Evolutionary conservation across 1,140 invertebrate species (phyloP), one percentile per base, ranked within the genome.

Genomic region (Listronotus oregonensis): DNA sequence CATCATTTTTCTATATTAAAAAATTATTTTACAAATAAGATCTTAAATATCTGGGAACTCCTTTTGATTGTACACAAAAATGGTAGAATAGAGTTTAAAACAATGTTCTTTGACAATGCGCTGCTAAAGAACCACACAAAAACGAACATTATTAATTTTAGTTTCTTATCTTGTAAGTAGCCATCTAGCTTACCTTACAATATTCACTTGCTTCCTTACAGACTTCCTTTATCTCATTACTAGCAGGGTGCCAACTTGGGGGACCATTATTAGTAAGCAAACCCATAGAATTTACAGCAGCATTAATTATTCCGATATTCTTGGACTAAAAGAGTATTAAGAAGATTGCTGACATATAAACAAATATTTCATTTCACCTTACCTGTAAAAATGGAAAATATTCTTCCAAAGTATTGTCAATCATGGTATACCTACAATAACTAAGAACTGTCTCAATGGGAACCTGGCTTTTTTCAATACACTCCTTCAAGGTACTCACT

Each of bases 231-330:
- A 89, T 83, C 17, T 88, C 78, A 6, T 87, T 78, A 8, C 77
- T 77, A 2, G 91, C 92, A 15, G 92, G 91, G 82, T 97, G 95
- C 95, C 95, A 97, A 0, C 72, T 64, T 59, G 86, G 90, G 0
- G 93, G 89, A 0, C 90, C 92, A 39, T 75, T 73, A 78, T 87
- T 89, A 9, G 91, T 89, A 15, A 96, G 81, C 11, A 97, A 80
- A 9, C 94, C 92, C 90, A 96, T 90, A 1, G 85, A 88, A 15
- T 90, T 86, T 3, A 87, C 82, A 0, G 92, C 86, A 2, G 93
- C 94, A 80, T 92, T 93, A 18, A 97, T 88, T 14, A 97, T 81
- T 18, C 90, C 94, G 10, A 97, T 74, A 57, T 71, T 67, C 54
- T 70, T 71, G 3, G 57, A 46, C 73, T 76, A 62, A 61, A 73